Conservation (phyloP, 2,888 invertebrate species). For the Acleris laterana region DNA sequence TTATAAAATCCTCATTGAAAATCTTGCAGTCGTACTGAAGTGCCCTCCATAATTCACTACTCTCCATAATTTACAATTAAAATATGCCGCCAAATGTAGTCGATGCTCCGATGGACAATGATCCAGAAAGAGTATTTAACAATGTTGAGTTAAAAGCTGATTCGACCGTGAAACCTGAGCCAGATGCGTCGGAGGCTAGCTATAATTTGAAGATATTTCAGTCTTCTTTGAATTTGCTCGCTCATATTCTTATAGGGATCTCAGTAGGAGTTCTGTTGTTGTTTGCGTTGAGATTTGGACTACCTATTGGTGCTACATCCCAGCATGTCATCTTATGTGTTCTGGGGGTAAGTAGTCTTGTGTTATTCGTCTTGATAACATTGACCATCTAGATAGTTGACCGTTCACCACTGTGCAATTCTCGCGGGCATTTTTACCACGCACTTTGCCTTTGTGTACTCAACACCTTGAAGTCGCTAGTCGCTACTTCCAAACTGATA, state of each 20-base stretch:
- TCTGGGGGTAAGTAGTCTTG: constrained; percentile 64
- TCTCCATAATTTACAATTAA: too few relatives aligned
- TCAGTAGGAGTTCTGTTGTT: constrained; percentile 55
- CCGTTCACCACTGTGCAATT: too few relatives aligned
- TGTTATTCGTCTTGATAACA: too few relatives aligned
- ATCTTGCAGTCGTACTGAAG: too few relatives aligned
- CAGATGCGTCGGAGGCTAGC: constrained; percentile 34
- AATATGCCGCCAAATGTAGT: constrained; percentile 53
- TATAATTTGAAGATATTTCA: constrained; percentile 58
- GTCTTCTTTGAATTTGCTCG: constrained; percentile 56
- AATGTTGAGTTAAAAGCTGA: not conserved
- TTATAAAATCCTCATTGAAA: too few relatives aligned
- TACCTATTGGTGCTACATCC: constrained; percentile 53
- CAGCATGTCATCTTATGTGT: constrained; percentile 67
- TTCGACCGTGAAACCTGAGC: not conserved
- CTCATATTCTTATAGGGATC: constrained; percentile 67
- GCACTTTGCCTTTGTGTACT: too few relatives aligned
- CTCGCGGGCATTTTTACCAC: too few relatives aligned
- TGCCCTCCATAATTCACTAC: too few relatives aligned
- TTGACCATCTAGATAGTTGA: too few relatives aligned
- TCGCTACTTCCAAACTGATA: too few relatives aligned
- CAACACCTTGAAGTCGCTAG: too few relatives aligned
- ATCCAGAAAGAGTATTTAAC: constrained; percentile 40
- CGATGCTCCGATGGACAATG: constrained; percentile 42
- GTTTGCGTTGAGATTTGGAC: constrained; percentile 55